Evolutionary conservation across 2,888 invertebrate genomes (phyloP).

Genomic region (Eudemis profundana): DNA sequence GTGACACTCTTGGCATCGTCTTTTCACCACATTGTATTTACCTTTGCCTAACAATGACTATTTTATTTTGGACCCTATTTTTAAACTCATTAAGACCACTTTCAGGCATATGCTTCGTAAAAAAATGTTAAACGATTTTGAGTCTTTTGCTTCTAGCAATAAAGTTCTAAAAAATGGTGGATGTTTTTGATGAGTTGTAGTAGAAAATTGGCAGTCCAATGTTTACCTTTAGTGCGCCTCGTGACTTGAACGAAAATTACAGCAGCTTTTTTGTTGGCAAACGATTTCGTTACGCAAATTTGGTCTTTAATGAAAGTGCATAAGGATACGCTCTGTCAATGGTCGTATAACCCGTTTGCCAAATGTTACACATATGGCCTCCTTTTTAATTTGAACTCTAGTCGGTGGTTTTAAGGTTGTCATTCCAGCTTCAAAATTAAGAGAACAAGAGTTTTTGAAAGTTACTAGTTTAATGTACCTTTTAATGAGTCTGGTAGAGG

Average conservation of each 20-base stretch:
- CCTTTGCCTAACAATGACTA: background rate
- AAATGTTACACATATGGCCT: background rate
- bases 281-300: conserved; percentile 23
- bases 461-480: conserved; percentile 10
- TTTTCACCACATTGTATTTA: conserved; percentile 11
- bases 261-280: conserved; percentile 38
- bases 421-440: background rate
- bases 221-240: conserved; percentile 38
- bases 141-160: background rate
- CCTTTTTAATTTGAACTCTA: background rate
- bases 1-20: conserved; percentile 37
- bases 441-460: conserved; percentile 1
- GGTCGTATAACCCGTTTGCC: conserved; percentile 34
- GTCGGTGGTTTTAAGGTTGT: background rate
- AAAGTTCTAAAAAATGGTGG: background rate
- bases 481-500: conserved; percentile 25
- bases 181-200: background rate
- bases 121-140: background rate
- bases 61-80: background rate
- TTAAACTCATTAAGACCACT: background rate
- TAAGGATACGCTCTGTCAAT: conserved; percentile 20
- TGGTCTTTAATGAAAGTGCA: conserved; percentile 16
- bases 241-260: conserved; percentile 35
- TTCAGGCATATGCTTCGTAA: background rate
- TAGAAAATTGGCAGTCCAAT: conserved; percentile 5